These are phyloP conservation scores for Brachycybe producta DNA, from an alignment of 2,888 invertebrate species.

Conservation along the genomic window DNA sequence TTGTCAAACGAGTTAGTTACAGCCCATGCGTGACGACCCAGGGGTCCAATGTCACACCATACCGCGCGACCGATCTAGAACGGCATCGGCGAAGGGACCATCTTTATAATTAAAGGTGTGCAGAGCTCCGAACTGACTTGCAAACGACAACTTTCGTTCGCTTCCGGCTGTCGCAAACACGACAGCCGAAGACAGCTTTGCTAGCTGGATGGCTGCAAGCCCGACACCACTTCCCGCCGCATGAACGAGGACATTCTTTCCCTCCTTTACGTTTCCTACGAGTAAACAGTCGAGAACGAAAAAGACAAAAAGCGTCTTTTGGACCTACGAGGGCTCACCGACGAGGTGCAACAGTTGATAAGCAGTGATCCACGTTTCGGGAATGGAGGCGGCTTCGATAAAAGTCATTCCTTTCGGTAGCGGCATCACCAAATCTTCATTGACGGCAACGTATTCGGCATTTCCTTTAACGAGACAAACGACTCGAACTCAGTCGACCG, in stretches of 20 bases:
- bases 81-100: conserved; percentile 28
- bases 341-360: conserved; percentile 32
- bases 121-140: conserved; percentile 29
- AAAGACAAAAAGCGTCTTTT: neutral
- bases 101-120: conserved; percentile 34
- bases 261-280: conserved; percentile 28
- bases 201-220: conserved; percentile 34
- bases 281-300: neutral
- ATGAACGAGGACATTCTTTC: conserved; percentile 33
- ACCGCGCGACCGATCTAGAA: too few relatives aligned
- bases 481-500: too few relatives aligned
- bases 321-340: conserved; percentile 23
- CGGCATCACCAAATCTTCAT: conserved; percentile 20
- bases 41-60: too few relatives aligned
- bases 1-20: too few relatives aligned
- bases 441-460: conserved; percentile 33
- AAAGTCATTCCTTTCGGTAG: conserved; percentile 28
- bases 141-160: conserved; percentile 29
- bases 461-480: conserved; percentile 22
- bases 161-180: conserved; percentile 33
- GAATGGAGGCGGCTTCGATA: conserved; percentile 33
- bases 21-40: too few relatives aligned
- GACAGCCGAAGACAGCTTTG: conserved; percentile 26
- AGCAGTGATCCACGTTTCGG: conserved; percentile 36
- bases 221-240: conserved; percentile 37